These are phyloP conservation scores for Dunckerocampus dactyliophorus DNA, from an alignment of 2,113 vertebrate species.

Conservation along the genomic window DNA sequence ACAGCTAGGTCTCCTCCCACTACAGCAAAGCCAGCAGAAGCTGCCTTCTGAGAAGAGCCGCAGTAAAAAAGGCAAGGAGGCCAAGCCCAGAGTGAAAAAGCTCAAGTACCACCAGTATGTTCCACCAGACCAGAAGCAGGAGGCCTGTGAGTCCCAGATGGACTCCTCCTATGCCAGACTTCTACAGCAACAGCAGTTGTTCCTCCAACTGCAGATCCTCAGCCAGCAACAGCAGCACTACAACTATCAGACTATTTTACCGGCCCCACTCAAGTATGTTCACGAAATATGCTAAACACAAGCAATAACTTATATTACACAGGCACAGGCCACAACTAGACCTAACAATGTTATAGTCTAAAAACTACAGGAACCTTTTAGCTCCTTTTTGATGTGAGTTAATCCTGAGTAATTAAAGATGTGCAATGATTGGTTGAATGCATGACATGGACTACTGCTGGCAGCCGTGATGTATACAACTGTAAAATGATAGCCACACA, in stretches of 20 bases:
- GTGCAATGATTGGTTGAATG: no score
- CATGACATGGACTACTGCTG: no score
- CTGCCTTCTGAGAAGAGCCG: conserved; percentile 85
- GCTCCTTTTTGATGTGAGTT: not conserved
- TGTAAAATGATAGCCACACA: not conserved
- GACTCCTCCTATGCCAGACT: conserved; percentile 94
- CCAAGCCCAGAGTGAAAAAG: conserved; percentile 89
- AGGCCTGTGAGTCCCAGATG: conserved; percentile 87
- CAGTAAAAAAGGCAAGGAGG: conserved; percentile 93
- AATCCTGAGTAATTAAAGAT: no score
- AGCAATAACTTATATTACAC: conserved; percentile 8
- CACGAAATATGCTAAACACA: conserved; percentile 77
- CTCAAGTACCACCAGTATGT: conserved; percentile 98
- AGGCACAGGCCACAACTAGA: not conserved
- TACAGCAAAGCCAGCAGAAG: conserved; percentile 93
- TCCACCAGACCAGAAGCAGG: conserved; percentile 94
- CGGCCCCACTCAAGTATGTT: conserved; percentile 63
- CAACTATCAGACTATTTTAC: conserved; percentile 68
- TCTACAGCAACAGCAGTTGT: conserved; percentile 96
- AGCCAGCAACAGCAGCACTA: conserved; percentile 96
- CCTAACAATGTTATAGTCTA: not conserved
- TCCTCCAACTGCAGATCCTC: conserved; percentile 97
- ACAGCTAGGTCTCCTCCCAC: not conserved
- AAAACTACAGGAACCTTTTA: not conserved
- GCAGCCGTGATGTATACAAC: not conserved